Conservation (phyloP, 2,113 vertebrate genomes). For the Acanthisitta chloris region DNA sequence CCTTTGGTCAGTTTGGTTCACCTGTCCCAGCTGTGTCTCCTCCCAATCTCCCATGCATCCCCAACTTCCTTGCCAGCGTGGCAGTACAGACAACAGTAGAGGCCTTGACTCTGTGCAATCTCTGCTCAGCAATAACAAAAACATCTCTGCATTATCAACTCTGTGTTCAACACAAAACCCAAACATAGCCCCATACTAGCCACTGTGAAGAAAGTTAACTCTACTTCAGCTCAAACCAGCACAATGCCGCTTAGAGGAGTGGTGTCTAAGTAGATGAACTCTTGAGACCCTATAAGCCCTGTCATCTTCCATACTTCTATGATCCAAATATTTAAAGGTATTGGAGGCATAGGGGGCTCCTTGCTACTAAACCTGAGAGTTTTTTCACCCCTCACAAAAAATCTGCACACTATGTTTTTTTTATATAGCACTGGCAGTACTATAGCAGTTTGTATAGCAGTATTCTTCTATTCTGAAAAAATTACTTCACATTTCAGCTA, state of each 20-base stretch:
- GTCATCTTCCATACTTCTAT: neutral
- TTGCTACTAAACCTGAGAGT: neutral
- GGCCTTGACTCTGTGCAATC: too few relatives aligned
- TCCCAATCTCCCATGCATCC: too few relatives aligned
- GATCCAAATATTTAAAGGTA: neutral
- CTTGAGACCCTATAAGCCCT: neutral
- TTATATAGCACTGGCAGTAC: neutral
- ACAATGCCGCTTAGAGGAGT: neutral
- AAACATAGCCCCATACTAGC: too few relatives aligned
- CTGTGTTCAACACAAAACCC: too few relatives aligned
- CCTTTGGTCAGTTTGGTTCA: too few relatives aligned
- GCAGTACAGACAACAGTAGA: too few relatives aligned
- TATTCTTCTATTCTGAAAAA: neutral
- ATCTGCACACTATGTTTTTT: fast-evolving
- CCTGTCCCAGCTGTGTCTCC: too few relatives aligned
- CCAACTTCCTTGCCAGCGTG: too few relatives aligned
- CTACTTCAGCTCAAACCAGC: too few relatives aligned
- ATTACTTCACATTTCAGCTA: neutral
- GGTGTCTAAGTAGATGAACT: neutral
- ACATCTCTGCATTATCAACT: too few relatives aligned
- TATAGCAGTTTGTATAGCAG: neutral
- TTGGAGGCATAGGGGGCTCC: neutral
- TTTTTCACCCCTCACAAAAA: neutral
- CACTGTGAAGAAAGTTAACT: too few relatives aligned
- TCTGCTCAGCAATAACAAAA: too few relatives aligned